Conservation (phyloP, 2,797 vertebrate species). For the Nothura maculosa region DNA sequence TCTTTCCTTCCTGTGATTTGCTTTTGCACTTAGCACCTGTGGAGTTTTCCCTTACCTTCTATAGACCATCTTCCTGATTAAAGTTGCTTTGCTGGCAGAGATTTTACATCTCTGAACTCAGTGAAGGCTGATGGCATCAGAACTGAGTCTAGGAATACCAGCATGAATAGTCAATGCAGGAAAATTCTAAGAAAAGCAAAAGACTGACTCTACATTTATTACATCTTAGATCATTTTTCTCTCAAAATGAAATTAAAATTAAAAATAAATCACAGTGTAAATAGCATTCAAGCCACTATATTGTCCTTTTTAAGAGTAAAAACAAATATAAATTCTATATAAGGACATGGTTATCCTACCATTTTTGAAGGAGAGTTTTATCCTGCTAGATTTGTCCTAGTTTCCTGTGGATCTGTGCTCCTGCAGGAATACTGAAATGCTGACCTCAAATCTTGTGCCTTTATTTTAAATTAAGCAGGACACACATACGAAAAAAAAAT, state of each 20-base stretch:
- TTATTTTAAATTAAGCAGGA: neutral
- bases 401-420: neutral
- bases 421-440: neutral
- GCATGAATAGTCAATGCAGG: neutral
- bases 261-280: rapidly evolving
- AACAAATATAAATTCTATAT: neutral
- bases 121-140: rapidly evolving
- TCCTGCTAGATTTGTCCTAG: neutral
- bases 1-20: neutral
- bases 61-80: neutral
- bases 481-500: neutral
- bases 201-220: neutral
- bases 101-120: neutral
- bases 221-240: neutral
- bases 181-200: neutral
- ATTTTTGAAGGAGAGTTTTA: neutral
- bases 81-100: neutral
- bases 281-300: neutral
- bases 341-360: neutral
- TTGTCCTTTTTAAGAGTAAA: neutral
- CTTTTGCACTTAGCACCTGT: neutral
- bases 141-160: neutral
- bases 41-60: neutral
- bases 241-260: neutral
- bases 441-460: neutral